These are phyloP conservation scores for Nothobranchius kuhntae DNA, from an alignment of 2,113 vertebrate species.

Conservation along the genomic window DNA sequence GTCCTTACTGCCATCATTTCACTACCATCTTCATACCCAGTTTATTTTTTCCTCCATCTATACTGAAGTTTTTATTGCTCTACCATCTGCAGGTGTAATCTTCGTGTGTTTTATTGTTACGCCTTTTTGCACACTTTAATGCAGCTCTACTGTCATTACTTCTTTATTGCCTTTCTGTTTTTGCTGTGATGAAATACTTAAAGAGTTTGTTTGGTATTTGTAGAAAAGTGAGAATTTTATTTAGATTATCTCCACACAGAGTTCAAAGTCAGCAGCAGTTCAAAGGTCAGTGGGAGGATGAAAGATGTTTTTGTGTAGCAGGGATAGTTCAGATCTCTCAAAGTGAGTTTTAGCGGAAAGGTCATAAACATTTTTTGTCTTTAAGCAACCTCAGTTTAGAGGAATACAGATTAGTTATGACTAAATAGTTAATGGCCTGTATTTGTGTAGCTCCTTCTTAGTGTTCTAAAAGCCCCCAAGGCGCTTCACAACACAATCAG, in stretches of 20 bases:
- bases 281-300: constrained; percentile 7
- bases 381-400: too few species aligned
- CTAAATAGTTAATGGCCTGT: too few species aligned
- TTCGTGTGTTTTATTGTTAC: not conserved
- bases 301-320: not conserved
- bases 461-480: too few species aligned
- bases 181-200: not conserved
- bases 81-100: not conserved
- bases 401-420: too few species aligned
- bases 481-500: too few species aligned
- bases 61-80: not conserved
- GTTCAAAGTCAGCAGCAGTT: not conserved
- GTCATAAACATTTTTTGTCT: too few species aligned
- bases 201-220: not conserved
- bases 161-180: not conserved
- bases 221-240: constrained; percentile 2
- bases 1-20: not conserved
- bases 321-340: too few species aligned
- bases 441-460: too few species aligned
- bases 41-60: not conserved
- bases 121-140: not conserved
- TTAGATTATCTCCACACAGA: constrained; percentile 7
- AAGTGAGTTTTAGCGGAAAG: too few species aligned
- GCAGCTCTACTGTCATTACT: not conserved
- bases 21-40: not conserved